Conservation (phyloP, 2,113 vertebrate species). For the Ailurus styani region DNA sequence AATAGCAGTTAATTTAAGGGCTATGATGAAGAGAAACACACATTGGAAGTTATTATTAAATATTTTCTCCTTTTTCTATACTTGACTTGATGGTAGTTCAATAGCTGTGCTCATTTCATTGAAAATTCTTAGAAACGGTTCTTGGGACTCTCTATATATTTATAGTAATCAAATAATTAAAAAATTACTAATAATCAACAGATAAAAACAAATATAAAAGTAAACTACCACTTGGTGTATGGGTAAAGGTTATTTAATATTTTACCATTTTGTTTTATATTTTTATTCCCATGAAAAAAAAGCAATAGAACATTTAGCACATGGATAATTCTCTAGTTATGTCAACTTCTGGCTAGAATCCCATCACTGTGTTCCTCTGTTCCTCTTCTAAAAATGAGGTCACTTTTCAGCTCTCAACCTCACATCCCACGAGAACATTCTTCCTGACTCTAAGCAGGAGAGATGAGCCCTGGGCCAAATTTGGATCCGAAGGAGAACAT, state of each 20-base stretch:
- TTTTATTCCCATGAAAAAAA: not conserved
- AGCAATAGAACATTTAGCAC: not conserved
- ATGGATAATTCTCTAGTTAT: not conserved
- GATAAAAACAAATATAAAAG: not conserved
- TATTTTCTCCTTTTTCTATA: not conserved
- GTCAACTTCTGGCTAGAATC: not conserved
- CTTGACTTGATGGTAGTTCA: not conserved
- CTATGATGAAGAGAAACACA: fast-evolving
- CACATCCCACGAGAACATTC: not conserved
- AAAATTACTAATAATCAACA: not conserved
- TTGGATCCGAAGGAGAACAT: not conserved
- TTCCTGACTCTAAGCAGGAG: not conserved
- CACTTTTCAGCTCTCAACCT: not conserved
- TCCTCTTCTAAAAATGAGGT: not conserved
- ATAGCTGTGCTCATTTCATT: not conserved
- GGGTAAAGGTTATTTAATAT: not conserved
- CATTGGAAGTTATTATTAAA: not conserved
- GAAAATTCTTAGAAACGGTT: not conserved
- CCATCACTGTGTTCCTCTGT: fast-evolving
- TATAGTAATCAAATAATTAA: not conserved
- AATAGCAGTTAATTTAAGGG: not conserved
- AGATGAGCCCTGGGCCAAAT: not conserved
- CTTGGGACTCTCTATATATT: not conserved
- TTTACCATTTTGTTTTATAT: not conserved
- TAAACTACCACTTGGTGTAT: fast-evolving